A percentile compares a stretch with the other conserved stretches of the same genome.
phyloP scores from a whole-genome alignment of 2,797 vertebrate species.

The Diglossa cyanea region DNA sequence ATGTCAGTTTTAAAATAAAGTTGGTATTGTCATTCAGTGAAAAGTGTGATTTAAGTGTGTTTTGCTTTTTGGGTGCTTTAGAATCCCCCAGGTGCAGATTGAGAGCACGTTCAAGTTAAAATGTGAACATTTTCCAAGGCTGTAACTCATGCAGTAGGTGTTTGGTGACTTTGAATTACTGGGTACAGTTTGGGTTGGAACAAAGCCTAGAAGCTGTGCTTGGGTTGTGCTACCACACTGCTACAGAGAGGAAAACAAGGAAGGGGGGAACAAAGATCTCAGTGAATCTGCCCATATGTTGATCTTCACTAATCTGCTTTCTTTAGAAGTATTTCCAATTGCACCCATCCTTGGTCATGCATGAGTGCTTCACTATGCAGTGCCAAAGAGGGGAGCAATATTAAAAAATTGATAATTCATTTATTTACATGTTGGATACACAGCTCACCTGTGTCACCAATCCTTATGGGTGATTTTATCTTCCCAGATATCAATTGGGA shows the following conservation, averaged over 20 bases:
- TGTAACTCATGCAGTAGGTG: background rate
- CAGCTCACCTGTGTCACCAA: background rate
- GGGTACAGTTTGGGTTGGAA: conserved; percentile 2
- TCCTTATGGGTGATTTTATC: background rate
- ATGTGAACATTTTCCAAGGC: conserved; percentile 28
- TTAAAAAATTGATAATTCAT: background rate
- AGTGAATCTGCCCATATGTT: background rate
- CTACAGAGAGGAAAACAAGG: background rate
- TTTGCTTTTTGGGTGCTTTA: background rate
- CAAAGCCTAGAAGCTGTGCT: background rate
- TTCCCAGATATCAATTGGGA: background rate
- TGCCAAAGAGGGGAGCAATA: background rate
- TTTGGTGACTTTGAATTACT: background rate
- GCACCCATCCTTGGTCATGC: background rate
- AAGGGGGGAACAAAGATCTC: background rate
- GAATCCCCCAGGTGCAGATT: background rate
- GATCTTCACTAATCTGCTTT: background rate
- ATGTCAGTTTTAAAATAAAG: background rate
- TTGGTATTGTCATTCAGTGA: background rate
- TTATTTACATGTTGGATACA: background rate
- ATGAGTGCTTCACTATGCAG: background rate
- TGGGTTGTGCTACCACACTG: background rate
- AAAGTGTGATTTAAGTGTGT: background rate
- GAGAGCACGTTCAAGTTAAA: background rate
- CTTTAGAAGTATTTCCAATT: background rate